These are phyloP conservation scores for Keiferia lycopersicella DNA, from an alignment of 2,888 invertebrate species.

Conservation along the genomic window DNA sequence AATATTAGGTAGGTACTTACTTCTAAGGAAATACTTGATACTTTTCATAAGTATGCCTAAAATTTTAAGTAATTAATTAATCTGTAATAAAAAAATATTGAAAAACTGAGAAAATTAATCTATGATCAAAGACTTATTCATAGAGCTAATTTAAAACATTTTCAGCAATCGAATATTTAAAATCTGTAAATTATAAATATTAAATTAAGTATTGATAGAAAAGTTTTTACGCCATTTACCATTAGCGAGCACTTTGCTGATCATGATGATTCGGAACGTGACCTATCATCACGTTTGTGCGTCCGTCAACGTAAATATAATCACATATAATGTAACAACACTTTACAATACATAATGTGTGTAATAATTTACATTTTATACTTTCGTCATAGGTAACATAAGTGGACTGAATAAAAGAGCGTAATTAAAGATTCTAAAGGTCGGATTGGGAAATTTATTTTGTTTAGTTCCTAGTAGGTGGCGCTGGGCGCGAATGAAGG, in stretches of 20 bases:
- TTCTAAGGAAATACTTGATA: not conserved
- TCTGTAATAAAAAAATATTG: not conserved
- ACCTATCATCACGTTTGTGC: constrained; percentile 14
- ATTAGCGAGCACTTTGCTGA: not conserved
- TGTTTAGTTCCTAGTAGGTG: too few species aligned
- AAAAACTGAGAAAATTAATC: too few species aligned
- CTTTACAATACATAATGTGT: constrained; percentile 26
- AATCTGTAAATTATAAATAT: too few species aligned
- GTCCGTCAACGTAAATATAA: constrained; percentile 16
- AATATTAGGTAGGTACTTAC: not conserved
- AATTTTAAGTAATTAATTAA: not conserved
- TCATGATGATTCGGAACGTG: not conserved
- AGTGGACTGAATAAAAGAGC: too few species aligned
- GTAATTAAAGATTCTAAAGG: too few species aligned
- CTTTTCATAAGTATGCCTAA: not conserved
- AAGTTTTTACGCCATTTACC: not conserved
- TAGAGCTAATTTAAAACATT: too few species aligned
- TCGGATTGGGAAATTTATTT: too few species aligned
- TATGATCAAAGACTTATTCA: too few species aligned
- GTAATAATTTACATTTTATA: not conserved
- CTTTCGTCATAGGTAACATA: too few species aligned
- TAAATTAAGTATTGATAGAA: not conserved
- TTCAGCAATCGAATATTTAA: too few species aligned
- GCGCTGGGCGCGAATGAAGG: too few species aligned
- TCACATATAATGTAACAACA: constrained; percentile 25